Conservation (phyloP, 2,113 vertebrate species). For the Pygoscelis adeliae region DNA sequence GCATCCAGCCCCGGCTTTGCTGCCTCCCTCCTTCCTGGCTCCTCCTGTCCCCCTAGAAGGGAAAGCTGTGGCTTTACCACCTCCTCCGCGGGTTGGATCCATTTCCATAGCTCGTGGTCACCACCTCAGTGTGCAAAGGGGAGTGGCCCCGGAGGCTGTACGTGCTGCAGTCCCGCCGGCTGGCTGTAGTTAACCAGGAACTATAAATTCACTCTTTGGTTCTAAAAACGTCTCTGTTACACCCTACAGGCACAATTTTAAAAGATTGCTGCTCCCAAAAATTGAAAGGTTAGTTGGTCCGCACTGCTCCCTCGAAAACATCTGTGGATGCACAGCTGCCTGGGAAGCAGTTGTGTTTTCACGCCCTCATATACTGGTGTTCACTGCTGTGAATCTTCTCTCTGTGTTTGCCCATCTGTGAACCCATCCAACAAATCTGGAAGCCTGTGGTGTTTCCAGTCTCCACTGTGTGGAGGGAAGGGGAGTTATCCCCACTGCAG, state of each 20-base stretch:
- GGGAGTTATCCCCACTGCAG: background rate
- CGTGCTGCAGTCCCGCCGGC: background rate
- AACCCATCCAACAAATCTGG: background rate
- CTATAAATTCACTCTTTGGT: background rate
- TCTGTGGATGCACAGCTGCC: background rate
- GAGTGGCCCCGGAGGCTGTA: background rate
- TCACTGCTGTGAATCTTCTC: background rate
- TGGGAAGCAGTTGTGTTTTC: background rate
- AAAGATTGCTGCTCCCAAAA: background rate
- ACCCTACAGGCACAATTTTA: background rate
- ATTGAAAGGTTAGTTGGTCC: background rate
- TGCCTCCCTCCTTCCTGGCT: background rate
- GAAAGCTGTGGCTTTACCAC: background rate
- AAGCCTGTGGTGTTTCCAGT: background rate
- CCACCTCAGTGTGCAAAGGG: background rate
- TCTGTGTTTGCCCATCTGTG: background rate
- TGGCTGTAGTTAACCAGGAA: background rate
- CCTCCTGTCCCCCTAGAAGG: background rate
- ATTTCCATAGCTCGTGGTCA: background rate
- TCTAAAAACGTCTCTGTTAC: background rate
- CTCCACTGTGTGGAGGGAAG: background rate
- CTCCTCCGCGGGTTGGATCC: fast-evolving
- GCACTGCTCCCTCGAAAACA: background rate
- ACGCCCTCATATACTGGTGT: fast-evolving
- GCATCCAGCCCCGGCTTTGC: background rate